These are phyloP conservation scores for Anser brachyrhynchus DNA, from an alignment of 2,113 vertebrate genomes.

Conservation along the genomic window DNA sequence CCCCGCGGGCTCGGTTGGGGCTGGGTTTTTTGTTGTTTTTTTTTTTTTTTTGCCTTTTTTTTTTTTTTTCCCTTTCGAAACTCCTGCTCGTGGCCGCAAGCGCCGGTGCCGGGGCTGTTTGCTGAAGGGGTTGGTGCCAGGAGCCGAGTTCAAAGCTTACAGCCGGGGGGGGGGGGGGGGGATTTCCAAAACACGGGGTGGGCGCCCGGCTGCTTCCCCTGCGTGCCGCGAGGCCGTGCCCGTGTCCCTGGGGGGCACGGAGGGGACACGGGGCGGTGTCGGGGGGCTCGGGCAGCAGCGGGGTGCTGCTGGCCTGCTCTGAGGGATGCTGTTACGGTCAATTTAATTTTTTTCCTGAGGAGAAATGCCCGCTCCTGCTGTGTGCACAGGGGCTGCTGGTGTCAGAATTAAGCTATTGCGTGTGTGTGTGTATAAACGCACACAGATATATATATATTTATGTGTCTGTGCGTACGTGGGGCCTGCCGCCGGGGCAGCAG, in stretches of 20 bases:
- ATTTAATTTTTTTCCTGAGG: rapidly evolving
- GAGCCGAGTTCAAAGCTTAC: conserved; percentile 3
- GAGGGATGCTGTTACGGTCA: neutral
- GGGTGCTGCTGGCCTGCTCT: rapidly evolving
- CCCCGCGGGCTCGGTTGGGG: rapidly evolving
- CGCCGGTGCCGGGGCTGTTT: too few species aligned
- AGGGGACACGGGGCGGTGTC: neutral
- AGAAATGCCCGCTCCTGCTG: neutral
- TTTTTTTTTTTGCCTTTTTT: neutral
- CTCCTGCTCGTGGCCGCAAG: neutral
- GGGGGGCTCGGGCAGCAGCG: neutral
- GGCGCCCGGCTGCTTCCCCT: neutral
- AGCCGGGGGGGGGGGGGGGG: neutral
- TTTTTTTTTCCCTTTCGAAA: neutral
- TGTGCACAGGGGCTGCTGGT: neutral
- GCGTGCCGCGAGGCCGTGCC: neutral
- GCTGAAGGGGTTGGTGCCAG: neutral
- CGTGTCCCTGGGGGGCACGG: neutral
- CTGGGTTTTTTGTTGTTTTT: neutral
- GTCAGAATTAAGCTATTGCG: neutral
- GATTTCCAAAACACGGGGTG: neutral
- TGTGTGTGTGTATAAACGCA: neutral
- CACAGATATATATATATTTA: too few species aligned
- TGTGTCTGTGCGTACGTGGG: neutral
- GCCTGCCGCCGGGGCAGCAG: neutral